These are phyloP conservation scores for Rattus rattus DNA, from an alignment of 2,113 vertebrate genomes.

Conservation along the genomic window DNA sequence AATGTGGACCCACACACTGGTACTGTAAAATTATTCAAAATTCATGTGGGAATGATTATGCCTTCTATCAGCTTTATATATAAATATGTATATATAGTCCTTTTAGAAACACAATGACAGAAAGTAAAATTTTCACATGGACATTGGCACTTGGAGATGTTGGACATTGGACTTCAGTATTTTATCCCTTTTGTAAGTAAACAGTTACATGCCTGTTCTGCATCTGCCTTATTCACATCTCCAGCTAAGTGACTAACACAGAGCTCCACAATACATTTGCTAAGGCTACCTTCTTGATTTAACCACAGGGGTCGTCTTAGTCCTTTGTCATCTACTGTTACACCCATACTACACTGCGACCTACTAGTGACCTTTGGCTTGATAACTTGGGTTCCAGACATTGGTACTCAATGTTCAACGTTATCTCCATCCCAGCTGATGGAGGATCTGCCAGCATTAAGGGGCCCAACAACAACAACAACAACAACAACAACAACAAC, in stretches of 20 bases:
- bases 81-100: too few relatives aligned
- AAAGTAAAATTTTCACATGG: not conserved
- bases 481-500: not conserved
- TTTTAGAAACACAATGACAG: conserved; percentile 3
- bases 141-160: not conserved
- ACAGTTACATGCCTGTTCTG: not conserved
- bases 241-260: not conserved
- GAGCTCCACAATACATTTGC: not conserved
- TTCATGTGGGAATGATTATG: not conserved
- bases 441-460: not conserved
- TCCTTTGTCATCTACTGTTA: not conserved
- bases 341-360: not conserved
- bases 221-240: not conserved
- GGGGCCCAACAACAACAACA: not conserved
- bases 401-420: not conserved
- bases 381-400: not conserved
- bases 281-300: not conserved
- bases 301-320: not conserved
- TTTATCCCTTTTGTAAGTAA: not conserved
- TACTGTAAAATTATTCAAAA: not conserved
- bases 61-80: not conserved
- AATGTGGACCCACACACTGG: not conserved
- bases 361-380: not conserved
- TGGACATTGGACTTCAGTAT: not conserved
- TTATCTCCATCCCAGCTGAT: not conserved